These are phyloP conservation scores for Archips crataeganus DNA, from an alignment of 2,888 invertebrate genomes.

Conservation along the genomic window DNA sequence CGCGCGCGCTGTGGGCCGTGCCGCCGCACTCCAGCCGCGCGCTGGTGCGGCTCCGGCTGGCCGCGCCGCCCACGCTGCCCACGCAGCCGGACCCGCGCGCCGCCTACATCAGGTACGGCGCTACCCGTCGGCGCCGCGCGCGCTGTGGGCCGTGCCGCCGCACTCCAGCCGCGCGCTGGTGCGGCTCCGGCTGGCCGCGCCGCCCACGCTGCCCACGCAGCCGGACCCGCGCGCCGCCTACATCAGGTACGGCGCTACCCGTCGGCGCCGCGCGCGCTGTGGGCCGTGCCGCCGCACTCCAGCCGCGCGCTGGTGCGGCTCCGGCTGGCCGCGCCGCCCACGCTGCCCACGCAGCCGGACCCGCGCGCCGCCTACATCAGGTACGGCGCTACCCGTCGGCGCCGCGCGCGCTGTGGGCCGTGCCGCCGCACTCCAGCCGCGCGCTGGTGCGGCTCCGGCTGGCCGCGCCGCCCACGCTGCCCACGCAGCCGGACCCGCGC, in stretches of 20 bases:
- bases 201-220: conserved; percentile 76
- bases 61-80: conserved; percentile 85
- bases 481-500: conserved; percentile 72
- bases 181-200: conserved; percentile 90
- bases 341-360: conserved; percentile 58
- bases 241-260: conserved; percentile 51
- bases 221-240: conserved; percentile 82
- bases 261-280: conserved; percentile 92
- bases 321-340: conserved; percentile 89
- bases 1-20: conserved; percentile 95
- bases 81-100: conserved; percentile 75
- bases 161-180: conserved; percentile 95
- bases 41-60: conserved; percentile 93
- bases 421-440: conserved; percentile 95
- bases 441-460: conserved; percentile 94
- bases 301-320: conserved; percentile 95
- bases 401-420: conserved; percentile 94
- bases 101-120: conserved; percentile 64
- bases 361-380: conserved; percentile 82
- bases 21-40: conserved; percentile 95
- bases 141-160: conserved; percentile 96
- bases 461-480: conserved; percentile 87
- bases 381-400: conserved; percentile 83
- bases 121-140: conserved; percentile 89
- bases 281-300: conserved; percentile 96